These are phyloP conservation scores for Dinomys branickii DNA, from an alignment of 2,113 vertebrate genomes.

Conservation along the genomic window DNA sequence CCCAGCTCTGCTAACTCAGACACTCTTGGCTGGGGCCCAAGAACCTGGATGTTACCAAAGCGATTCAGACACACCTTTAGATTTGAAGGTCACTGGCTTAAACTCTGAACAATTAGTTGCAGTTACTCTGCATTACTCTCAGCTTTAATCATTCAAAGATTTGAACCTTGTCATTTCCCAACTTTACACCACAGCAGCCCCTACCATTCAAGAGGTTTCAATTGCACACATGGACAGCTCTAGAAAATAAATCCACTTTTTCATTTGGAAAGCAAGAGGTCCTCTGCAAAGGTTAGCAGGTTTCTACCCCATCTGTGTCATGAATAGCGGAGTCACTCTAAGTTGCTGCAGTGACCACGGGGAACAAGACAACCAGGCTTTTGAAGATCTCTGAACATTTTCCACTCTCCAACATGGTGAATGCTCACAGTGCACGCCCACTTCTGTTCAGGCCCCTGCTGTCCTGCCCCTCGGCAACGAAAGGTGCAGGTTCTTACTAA, in stretches of 20 bases:
- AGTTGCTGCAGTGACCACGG: neutral
- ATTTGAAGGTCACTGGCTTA: neutral
- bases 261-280: neutral
- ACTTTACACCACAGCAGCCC: neutral
- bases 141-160: neutral
- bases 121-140: neutral
- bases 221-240: neutral
- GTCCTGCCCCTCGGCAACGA: accelerated
- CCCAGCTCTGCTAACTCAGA: neutral
- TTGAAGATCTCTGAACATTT: neutral
- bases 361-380: neutral
- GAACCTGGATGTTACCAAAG: neutral
- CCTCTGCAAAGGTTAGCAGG: neutral
- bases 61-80: neutral
- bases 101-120: neutral
- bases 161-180: neutral
- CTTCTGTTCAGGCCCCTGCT: neutral
- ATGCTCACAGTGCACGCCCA: accelerated
- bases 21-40: neutral
- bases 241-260: neutral
- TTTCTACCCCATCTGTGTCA: neutral
- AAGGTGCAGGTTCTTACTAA: neutral
- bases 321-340: neutral
- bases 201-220: neutral
- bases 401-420: neutral